Percentiles rank a stretch among this genome's conserved stretches.
Evolutionary conservation across 2,113 vertebrate species (phyloP).

Genomic region (Heptranchias perlo): DNA sequence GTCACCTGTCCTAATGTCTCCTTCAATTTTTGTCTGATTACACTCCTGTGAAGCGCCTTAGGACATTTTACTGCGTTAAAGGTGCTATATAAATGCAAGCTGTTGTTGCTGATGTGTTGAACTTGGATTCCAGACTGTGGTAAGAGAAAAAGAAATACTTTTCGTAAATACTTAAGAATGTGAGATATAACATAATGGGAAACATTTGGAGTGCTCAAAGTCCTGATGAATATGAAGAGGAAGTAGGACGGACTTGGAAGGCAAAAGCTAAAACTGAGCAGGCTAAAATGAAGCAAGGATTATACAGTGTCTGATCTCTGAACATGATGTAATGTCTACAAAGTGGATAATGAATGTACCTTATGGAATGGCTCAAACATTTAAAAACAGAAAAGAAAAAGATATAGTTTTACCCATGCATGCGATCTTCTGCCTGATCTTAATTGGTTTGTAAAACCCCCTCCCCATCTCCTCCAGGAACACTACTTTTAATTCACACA

Average conservation of each 20-base stretch:
- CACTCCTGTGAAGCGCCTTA: not conserved
- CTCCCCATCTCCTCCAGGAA: not conserved
- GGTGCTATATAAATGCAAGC: not conserved
- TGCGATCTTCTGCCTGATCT: not conserved
- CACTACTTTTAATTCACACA: not conserved
- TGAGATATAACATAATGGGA: slow-evolving; percentile 9
- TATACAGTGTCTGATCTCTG: slow-evolving; percentile 1
- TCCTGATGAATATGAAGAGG: slow-evolving; percentile 19
- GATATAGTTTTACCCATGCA: not conserved
- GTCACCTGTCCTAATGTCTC: not conserved
- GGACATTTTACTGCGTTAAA: not conserved
- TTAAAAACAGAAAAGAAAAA: not conserved
- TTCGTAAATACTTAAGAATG: slow-evolving; percentile 16
- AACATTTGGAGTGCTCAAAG: slow-evolving; percentile 28
- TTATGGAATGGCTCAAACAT: not conserved
- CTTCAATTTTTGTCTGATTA: not conserved
- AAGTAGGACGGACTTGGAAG: not conserved
- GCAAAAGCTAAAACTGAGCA: not conserved
- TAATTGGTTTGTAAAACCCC: not conserved
- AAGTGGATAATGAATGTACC: slow-evolving; percentile 16
- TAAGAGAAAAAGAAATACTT: not conserved
- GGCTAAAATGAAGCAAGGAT: not conserved
- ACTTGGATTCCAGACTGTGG: not conserved
- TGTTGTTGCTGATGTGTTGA: not conserved
- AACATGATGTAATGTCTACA: slow-evolving; percentile 26